Conservation (phyloP, 2,113 vertebrate species). For the Cynopterus brachyotis region DNA sequence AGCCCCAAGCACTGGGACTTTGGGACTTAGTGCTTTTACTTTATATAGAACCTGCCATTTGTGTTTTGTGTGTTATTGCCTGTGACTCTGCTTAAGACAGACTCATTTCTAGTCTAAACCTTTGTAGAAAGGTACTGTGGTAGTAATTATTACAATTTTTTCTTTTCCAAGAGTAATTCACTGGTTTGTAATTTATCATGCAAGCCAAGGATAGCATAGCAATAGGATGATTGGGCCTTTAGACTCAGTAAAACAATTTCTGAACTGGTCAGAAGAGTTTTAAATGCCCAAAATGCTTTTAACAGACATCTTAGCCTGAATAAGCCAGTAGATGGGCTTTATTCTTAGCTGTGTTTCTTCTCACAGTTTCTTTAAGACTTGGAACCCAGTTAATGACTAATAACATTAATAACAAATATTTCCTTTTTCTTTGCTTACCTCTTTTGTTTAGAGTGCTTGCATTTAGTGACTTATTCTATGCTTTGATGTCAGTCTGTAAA, state of each 20-base stretch:
- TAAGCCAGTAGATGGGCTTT: neutral
- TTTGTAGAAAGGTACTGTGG: neutral
- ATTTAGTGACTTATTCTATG: neutral
- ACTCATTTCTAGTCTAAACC: neutral
- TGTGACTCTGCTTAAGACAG: neutral
- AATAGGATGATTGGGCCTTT: neutral
- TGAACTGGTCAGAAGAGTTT: neutral
- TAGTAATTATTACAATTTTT: neutral
- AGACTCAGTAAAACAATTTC: neutral
- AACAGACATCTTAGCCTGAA: neutral
- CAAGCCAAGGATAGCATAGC: neutral
- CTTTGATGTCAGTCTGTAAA: neutral
- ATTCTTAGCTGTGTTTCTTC: neutral
- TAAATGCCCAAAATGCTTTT: slow-evolving; percentile 23
- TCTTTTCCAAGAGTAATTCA: neutral
- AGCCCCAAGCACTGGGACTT: neutral
- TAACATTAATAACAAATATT: neutral
- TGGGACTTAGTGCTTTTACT: neutral
- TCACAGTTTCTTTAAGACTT: neutral
- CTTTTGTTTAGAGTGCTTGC: neutral
- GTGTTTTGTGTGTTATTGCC: neutral
- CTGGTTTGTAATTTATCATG: neutral
- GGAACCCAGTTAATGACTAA: neutral
- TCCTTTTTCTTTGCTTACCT: neutral
- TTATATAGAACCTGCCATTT: neutral